phyloP scores from a whole-genome alignment of 2,113 vertebrate species.

The Pomatostomus ruficeps region DNA sequence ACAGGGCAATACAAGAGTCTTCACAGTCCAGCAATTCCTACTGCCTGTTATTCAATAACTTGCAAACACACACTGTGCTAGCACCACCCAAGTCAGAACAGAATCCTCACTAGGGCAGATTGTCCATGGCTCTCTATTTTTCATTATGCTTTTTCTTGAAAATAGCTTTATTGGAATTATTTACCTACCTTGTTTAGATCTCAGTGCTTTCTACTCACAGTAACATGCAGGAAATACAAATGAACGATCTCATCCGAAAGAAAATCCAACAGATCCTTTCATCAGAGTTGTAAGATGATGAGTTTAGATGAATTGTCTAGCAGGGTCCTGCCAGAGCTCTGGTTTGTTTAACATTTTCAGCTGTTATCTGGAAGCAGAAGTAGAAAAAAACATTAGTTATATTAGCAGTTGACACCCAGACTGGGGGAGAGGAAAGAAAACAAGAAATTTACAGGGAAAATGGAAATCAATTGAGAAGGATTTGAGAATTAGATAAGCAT shows the following conservation, averaged over 20 bases:
- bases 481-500: not conserved
- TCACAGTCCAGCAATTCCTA: not conserved
- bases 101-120: not conserved
- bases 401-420: not conserved
- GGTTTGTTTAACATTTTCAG: constrained; percentile 37
- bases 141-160: not conserved
- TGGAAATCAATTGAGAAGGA: not conserved
- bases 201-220: constrained; percentile 9
- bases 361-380: constrained; percentile 19
- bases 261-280: constrained; percentile 24
- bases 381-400: constrained; percentile 21
- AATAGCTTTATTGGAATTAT: not conserved
- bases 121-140: not conserved
- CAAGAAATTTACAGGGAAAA: not conserved
- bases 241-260: not conserved
- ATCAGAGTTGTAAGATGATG: constrained; percentile 24
- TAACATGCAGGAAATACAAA: not conserved
- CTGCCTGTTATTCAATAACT: not conserved
- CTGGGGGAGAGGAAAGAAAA: not conserved
- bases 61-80: not conserved
- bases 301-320: not conserved
- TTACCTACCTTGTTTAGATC: constrained; percentile 22
- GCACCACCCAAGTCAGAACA: constrained; percentile 1
- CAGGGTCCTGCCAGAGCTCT: not conserved
- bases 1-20: not conserved